A percentile compares a stretch with the other conserved stretches of the same genome.
phyloP scores from a whole-genome alignment of 2,797 vertebrate species.

The Ceryle rudis region DNA sequence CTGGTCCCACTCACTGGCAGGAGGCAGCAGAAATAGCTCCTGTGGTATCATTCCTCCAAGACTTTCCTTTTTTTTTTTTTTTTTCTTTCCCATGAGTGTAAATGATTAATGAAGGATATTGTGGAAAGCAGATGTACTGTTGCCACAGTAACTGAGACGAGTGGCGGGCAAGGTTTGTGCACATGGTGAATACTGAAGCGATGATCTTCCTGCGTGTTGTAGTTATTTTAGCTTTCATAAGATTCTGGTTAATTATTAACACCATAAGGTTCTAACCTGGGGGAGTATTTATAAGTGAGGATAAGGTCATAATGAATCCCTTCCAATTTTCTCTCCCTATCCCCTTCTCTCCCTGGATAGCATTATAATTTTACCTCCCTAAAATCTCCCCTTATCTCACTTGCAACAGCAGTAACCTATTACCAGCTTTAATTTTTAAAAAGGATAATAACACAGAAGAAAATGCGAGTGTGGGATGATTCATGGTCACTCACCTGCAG shows the following conservation, averaged over 20 bases:
- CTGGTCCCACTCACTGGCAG: not conserved
- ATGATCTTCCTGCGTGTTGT: not conserved
- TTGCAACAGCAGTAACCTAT: not conserved
- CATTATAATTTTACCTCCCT: not conserved
- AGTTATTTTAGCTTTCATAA: conserved; percentile 40
- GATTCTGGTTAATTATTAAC: conserved; percentile 67
- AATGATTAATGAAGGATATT: conserved; percentile 67
- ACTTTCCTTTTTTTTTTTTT: not conserved
- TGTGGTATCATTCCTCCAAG: not conserved
- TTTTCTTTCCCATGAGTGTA: not conserved
- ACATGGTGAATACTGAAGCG: conserved; percentile 5
- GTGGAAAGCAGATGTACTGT: conserved; percentile 61
- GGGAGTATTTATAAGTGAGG: conserved; percentile 9
- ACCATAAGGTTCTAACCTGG: not conserved
- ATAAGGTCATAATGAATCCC: not conserved
- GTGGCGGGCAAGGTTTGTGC: conserved; percentile 24
- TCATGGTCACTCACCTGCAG: not conserved
- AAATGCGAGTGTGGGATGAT: not conserved
- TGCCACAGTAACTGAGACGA: conserved; percentile 56
- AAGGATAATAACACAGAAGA: not conserved
- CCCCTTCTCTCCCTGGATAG: not conserved
- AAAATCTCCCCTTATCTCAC: conserved; percentile 18
- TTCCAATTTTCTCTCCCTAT: not conserved
- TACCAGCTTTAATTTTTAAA: conserved; percentile 21
- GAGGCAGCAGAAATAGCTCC: not conserved